Percentiles rank a stretch among this genome's conserved stretches.
phyloP scores from a whole-genome alignment of 2,113 vertebrate genomes.

The Cepphus grylle region DNA sequence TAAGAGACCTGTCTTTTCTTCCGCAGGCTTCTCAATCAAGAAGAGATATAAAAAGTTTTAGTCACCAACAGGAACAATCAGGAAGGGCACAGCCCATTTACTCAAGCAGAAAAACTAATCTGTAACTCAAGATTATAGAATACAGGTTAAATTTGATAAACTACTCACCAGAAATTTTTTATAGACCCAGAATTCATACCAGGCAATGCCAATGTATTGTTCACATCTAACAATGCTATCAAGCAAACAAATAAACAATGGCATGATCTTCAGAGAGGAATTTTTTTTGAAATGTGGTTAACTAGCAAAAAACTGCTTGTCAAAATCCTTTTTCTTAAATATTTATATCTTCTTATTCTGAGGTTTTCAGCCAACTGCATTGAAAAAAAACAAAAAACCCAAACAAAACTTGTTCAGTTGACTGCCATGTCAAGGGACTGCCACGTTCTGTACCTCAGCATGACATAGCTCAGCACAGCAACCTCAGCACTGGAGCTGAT shows the following conservation, averaged over 20 bases:
- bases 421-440: neutral
- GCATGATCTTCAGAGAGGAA: slow-evolving; percentile 3
- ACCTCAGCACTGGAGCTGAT: neutral
- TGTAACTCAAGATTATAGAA: neutral
- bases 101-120: neutral
- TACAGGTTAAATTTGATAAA: slow-evolving; percentile 30
- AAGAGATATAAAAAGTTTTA: neutral
- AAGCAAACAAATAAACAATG: slow-evolving; percentile 26
- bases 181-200: neutral
- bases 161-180: neutral
- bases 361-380: neutral
- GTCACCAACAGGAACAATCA: neutral
- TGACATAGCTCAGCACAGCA: neutral
- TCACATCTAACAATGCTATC: slow-evolving; percentile 26
- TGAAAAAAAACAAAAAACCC: neutral
- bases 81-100: neutral
- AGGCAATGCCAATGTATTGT: slow-evolving; percentile 44
- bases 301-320: slow-evolving; percentile 14
- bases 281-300: slow-evolving; percentile 34
- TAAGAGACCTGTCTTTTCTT: neutral
- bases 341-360: neutral
- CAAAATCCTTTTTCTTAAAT: slow-evolving; percentile 6
- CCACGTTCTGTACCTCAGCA: neutral
- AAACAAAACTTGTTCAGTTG: neutral
- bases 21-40: neutral